These are phyloP conservation scores for Stenodera caucasica DNA, from an alignment of 2,888 invertebrate genomes.

Conservation along the genomic window DNA sequence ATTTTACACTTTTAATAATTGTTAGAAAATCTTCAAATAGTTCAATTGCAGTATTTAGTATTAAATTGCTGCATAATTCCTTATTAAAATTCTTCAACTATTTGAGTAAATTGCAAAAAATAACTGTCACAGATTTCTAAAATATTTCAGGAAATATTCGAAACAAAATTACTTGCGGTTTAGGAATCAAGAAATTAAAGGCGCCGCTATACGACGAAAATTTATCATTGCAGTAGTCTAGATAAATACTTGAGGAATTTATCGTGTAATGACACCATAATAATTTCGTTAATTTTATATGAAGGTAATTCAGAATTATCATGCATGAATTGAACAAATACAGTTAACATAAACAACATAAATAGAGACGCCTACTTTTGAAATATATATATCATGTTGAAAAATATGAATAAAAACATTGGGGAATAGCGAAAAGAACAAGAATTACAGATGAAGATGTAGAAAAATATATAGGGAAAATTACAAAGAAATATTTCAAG, in stretches of 20 bases:
- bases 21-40: conserved; percentile 16
- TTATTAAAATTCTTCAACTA: conserved; percentile 6
- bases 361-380: not conserved
- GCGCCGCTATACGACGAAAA: too few relatives aligned
- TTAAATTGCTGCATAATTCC: conserved; percentile 10
- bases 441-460: not conserved
- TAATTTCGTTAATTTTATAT: not conserved
- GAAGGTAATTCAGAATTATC: not conserved
- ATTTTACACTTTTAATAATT: conserved; percentile 22
- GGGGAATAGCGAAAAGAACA: not conserved
- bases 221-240: too few relatives aligned
- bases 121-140: not conserved
- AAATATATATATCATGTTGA: not conserved
- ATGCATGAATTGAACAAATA: not conserved
- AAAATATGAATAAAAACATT: not conserved
- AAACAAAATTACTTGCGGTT: not conserved
- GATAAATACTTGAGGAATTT: too few relatives aligned
- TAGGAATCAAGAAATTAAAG: too few relatives aligned
- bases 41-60: conserved; percentile 6
- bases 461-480: not conserved
- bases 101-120: not conserved
- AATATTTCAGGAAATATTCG: not conserved
- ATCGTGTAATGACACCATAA: too few relatives aligned
- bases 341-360: not conserved
- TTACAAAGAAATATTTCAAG: not conserved